Evolutionary conservation across 2,888 invertebrate genomes (phyloP), one percentile per base, ranked within the genome.

Genomic region (Tenthredo scrophulariae): DNA sequence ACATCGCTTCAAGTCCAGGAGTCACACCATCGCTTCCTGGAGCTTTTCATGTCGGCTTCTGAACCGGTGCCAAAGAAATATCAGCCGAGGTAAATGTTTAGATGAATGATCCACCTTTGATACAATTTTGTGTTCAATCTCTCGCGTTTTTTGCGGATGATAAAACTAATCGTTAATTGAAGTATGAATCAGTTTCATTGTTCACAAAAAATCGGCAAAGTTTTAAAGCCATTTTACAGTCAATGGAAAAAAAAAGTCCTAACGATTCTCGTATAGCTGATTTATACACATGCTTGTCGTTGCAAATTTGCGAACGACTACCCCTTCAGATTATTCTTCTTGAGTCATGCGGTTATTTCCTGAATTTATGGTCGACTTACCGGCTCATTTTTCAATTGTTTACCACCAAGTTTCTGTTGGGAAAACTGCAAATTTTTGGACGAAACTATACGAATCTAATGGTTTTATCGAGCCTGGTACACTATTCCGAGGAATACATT

Each of bases 361-460:
- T 72, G n/a, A 29, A 40, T 72, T 43, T 3, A n/a, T 43, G n/a
- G n/a, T 18, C 15, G 43, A 72, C 72, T 72, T 72, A 72, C 72
- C 72, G 72, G 40, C 43, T 72, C 72, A 72, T 72, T 37, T 40
- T 15, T n/a, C 37, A 22, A 72, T 37, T n/a, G 40, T 72, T 72
- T 40, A 40, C 40, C 37, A 72, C 37, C n/a, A 7, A 40, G 18
- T 37, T 72, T 72, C 26, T 65, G 29, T 29, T 0, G 65, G 9
- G 29, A 29, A 15, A 65, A 65, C 29, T 26, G 65, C 29, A 29
- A 29, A 10, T 7, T 18, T 15, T 67, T 29, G 4, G 29, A 33
- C 43, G 15, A 40, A 72, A 72, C 72, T 40, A 18, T 18, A n/a
- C 18, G 2, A 22, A 72, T 22, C 43, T 18, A 70, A 70, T 70